Evolutionary conservation across 2,888 invertebrate species (phyloP).

Genomic region (Caenorhabditis imperialis): DNA sequence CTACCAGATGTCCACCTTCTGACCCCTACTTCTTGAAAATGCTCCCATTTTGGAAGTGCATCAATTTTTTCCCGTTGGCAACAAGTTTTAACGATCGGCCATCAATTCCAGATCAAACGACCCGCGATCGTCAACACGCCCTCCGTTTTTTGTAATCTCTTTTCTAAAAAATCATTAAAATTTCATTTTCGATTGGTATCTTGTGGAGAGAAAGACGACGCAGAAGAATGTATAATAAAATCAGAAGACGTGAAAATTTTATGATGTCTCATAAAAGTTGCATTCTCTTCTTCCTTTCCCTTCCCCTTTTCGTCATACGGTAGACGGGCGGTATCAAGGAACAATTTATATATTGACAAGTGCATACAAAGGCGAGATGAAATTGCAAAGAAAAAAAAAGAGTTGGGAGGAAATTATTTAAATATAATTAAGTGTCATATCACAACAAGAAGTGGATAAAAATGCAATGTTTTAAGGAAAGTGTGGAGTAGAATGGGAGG

Average conservation of each 20-base stretch:
- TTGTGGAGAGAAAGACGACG: neutral
- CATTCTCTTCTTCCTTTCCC: too few species aligned
- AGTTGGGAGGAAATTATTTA: too few species aligned
- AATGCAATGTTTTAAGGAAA: conserved; percentile 7
- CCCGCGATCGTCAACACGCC: neutral
- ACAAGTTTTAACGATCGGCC: conserved; percentile 3
- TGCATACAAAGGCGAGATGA: conserved; percentile 21
- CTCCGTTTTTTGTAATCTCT: neutral
- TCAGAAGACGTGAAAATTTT: conserved; percentile 13
- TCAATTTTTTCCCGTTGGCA: too few species aligned
- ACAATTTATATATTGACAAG: conserved; percentile 21
- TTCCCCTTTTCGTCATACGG: neutral
- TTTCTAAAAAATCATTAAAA: conserved; percentile 41
- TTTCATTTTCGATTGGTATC: conserved; percentile 29
- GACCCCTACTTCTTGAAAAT: too few species aligned
- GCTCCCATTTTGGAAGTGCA: too few species aligned
- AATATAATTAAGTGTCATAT: too few species aligned
- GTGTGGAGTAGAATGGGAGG: conserved; percentile 18
- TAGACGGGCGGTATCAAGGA: neutral
- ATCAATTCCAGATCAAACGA: conserved; percentile 13
- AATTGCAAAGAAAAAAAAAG: neutral
- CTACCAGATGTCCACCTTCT: too few species aligned
- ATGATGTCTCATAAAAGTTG: conserved; percentile 35
- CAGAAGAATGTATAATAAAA: conserved; percentile 21
- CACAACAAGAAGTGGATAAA: conserved; percentile 58